These are phyloP conservation scores for Muntiacus reevesi DNA, from an alignment of 2,113 vertebrate genomes.

Conservation along the genomic window DNA sequence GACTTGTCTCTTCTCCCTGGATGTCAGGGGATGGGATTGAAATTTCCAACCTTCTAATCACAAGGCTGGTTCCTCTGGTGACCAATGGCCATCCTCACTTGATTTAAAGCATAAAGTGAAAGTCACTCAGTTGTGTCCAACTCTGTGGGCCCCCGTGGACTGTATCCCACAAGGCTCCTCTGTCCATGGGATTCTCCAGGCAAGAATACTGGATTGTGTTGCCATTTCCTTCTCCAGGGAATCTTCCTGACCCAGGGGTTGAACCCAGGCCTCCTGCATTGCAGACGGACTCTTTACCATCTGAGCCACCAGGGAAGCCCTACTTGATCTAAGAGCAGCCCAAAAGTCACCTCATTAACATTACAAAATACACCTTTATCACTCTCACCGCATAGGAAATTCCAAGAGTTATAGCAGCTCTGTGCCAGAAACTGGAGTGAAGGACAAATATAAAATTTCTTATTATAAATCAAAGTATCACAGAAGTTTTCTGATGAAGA, in stretches of 20 bases:
- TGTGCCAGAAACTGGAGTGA: neutral
- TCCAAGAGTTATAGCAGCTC: neutral
- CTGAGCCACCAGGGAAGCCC: neutral
- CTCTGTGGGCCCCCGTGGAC: neutral
- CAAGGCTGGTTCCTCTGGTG: neutral
- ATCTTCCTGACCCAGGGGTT: neutral
- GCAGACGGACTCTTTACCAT: neutral
- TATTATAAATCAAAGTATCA: neutral
- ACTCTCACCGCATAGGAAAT: neutral
- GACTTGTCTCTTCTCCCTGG: neutral
- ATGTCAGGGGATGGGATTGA: neutral
- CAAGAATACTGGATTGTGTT: neutral
- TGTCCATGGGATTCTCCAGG: neutral
- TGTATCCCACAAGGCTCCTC: neutral
- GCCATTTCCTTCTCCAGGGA: neutral
- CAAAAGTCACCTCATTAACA: neutral
- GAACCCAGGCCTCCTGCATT: neutral
- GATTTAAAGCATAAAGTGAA: neutral
- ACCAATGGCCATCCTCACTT: neutral
- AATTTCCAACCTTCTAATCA: neutral
- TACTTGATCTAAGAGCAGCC: neutral
- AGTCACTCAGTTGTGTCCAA: neutral
- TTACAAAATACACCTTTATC: neutral
- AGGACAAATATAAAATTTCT: neutral
- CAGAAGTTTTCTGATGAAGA: neutral